Evolutionary conservation across 2,888 invertebrate species (phyloP).

Genomic region (Leptothorax acervorum): DNA sequence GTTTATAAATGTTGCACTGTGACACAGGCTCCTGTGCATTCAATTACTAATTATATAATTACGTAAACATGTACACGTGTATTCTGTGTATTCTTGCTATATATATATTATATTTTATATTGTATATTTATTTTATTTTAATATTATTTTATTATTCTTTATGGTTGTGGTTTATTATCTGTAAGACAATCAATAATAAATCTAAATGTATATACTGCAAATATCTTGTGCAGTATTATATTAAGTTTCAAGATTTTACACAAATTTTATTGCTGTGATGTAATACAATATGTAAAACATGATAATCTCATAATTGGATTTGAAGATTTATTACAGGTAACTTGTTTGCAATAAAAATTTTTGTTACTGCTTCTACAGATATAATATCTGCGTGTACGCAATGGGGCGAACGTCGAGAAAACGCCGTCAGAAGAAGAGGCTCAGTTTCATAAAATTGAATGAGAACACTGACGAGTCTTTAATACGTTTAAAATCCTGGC

Average conservation of each 20-base stretch:
- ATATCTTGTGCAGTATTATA: neutral
- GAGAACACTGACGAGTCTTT: constrained; percentile 66
- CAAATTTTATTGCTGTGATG: neutral
- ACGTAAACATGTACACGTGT: neutral
- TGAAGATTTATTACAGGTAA: constrained; percentile 9
- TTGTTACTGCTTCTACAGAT: constrained; percentile 69
- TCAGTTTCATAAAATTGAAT: constrained; percentile 60
- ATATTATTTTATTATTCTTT: constrained; percentile 6
- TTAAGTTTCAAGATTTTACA: neutral
- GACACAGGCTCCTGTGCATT: constrained; percentile 12
- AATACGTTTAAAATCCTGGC: constrained; percentile 77
- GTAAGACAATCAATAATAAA: neutral
- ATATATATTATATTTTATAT: constrained; percentile 9
- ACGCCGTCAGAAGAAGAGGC: constrained; percentile 74
- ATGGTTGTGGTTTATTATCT: constrained; percentile 24
- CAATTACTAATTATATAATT: constrained; percentile 13
- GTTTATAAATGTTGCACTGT: neutral
- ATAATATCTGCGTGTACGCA: constrained; percentile 58
- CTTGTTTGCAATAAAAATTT: constrained; percentile 26
- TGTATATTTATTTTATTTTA: neutral
- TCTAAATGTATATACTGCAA: neutral
- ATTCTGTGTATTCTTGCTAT: neutral
- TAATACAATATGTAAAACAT: neutral
- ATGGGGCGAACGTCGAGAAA: constrained; percentile 82
- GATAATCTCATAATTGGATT: constrained; percentile 5